Evolutionary conservation across 2,797 vertebrate genomes (phyloP).

Genomic region (Sphenopsis melanotis): DNA sequence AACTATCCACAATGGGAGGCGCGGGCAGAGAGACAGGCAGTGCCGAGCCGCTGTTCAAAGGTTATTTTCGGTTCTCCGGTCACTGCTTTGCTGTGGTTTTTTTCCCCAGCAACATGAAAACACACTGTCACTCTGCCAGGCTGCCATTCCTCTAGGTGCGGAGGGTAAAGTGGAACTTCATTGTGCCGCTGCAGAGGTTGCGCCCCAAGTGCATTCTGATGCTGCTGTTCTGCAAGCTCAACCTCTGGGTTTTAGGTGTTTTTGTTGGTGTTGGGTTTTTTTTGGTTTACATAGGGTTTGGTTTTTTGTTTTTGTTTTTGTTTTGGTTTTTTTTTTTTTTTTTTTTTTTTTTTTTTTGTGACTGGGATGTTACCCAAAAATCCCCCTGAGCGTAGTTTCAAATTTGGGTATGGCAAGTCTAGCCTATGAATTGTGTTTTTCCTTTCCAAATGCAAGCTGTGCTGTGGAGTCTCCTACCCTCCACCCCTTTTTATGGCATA

Average conservation of each 20-base stretch:
- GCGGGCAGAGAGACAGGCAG: conserved; percentile 23
- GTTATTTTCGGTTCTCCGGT: conserved; percentile 64
- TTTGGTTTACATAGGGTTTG: neutral
- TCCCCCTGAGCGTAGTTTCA: neutral
- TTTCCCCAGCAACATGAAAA: conserved; percentile 3
- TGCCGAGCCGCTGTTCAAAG: conserved; percentile 6
- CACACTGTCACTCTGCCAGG: neutral
- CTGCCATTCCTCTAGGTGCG: neutral
- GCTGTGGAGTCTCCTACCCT: neutral
- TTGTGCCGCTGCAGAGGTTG: neutral
- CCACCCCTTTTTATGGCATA: neutral
- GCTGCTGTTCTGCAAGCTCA: neutral
- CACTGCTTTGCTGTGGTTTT: conserved; percentile 21
- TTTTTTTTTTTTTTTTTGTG: neutral
- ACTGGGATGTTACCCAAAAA: neutral
- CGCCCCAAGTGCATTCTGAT: neutral
- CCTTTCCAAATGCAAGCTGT: neutral
- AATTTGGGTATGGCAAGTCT: neutral
- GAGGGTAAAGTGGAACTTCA: neutral
- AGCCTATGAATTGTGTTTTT: neutral
- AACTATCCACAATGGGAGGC: conserved; percentile 59
- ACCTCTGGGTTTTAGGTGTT: neutral
- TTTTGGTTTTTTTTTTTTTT: neutral
- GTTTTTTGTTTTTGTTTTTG: neutral
- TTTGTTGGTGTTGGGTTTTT: neutral